These are phyloP conservation scores for Octonoba sinensis DNA, from an alignment of 2,888 invertebrate genomes.

Conservation along the genomic window DNA sequence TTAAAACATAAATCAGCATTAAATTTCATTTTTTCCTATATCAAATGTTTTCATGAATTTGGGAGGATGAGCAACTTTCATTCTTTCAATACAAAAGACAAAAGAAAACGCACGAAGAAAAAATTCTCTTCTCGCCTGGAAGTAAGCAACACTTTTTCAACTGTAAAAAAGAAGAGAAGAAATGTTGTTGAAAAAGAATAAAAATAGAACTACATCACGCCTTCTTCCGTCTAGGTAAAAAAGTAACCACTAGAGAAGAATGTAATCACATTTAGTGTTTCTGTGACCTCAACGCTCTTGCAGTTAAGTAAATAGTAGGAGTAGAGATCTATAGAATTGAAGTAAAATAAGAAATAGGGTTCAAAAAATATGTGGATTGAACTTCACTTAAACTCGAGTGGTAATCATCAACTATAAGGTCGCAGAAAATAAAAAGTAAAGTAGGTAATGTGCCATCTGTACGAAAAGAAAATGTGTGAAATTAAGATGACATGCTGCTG, in stretches of 20 bases:
- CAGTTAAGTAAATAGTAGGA: slow-evolving; percentile 59
- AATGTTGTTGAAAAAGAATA: slow-evolving; percentile 13
- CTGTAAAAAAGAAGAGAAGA: slow-evolving; percentile 8
- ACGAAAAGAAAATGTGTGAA: too few species aligned
- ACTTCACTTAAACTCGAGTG: too few species aligned
- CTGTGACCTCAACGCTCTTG: slow-evolving; percentile 37
- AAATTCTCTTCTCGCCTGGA: neutral
- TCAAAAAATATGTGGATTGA: neutral
- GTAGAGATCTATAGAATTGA: slow-evolving; percentile 30
- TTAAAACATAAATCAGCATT: too few species aligned
- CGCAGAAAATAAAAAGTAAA: too few species aligned
- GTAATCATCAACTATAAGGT: too few species aligned
- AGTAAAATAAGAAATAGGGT: slow-evolving; percentile 15
- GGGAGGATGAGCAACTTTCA: neutral
- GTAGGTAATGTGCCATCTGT: too few species aligned
- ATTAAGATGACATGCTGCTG: too few species aligned
- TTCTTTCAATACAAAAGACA: neutral
- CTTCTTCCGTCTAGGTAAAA: slow-evolving; percentile 11
- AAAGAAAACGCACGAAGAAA: neutral
- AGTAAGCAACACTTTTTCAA: slow-evolving; percentile 36
- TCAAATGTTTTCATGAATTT: too few species aligned
- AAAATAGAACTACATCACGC: slow-evolving; percentile 23
- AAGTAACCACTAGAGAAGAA: slow-evolving; percentile 34
- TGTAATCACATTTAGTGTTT: slow-evolving; percentile 60
- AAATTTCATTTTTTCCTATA: too few species aligned